Base-by-base conservation (phyloP, 2,113 vertebrate genomes). In the Illadopsis cleaveri region DNA sequence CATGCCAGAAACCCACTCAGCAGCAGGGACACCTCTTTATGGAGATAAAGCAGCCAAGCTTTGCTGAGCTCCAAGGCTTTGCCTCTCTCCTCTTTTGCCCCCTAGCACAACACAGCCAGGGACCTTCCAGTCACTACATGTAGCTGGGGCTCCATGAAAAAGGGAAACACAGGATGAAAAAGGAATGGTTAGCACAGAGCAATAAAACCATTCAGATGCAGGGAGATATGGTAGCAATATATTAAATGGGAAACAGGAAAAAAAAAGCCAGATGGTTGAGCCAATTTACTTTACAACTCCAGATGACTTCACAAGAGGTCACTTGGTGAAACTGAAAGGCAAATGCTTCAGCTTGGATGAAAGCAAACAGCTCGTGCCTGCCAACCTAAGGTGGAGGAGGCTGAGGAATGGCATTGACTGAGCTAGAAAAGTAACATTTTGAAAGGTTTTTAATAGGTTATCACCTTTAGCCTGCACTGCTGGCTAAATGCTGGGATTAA, bases 241-340 rank as follows among this genome's bases (percentile, higher is more conserved):
- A 94, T 79, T 94, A 91, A 84, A 94, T 38, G 51, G 71, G 45
- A 61, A 87, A 71, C 61, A 91, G 86, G 15, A 5, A 25, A 84
- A 91, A 62, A 62, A 85, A 68, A 75, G 83, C 81, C 89, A 91
- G 91, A 91, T 91, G 91, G 77, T 76, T 89, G 93, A 70, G 86
- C 81, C 48, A 10, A 57, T 72, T 93, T 88, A 40, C 73, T 91
- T 90, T 78, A 86, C 84, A 89, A 50, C 85, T 93, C 87, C 94
- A 87, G 87, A 90, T 90, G 90, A 96, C 84, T 95, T 91, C 13
- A 25, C 60, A 78, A 90, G 89, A 78, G 82, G 89, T 89, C 83
- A 73, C 65, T 71, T 48, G 22, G 30, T 81, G 83, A 50, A 79
- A 91, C 68, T 51, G 69, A 42, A 81, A 91, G 65, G 57, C 72